Percentiles rank a stretch among this genome's conserved stretches.
Conservation (phyloP, 53 echinoderm and acorn worm species). For the Paelopatides confundens region DNA sequence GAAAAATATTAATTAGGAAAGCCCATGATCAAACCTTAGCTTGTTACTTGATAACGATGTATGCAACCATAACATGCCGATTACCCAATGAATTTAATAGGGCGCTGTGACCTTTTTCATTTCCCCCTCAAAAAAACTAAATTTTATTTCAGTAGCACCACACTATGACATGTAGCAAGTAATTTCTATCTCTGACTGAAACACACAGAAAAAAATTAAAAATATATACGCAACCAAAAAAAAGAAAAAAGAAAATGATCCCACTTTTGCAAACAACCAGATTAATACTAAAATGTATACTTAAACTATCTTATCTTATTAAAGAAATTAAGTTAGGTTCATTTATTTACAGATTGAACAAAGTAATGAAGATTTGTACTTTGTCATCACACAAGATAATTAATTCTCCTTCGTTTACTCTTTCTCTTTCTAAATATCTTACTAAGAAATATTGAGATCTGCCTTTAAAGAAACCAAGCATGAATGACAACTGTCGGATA, state of each 20-base stretch:
- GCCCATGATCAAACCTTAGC: constrained; percentile 33
- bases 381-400: neutral
- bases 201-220: neutral
- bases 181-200: neutral
- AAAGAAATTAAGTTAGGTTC: constrained; percentile 21
- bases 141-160: constrained; percentile 22
- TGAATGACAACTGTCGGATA: neutral
- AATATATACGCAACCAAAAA: no score
- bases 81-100: neutral
- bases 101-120: neutral
- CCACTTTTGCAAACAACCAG: neutral
- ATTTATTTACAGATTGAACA: constrained; percentile 38
- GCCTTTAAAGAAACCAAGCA: constrained; percentile 27
- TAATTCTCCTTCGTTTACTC: neutral
- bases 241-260: neutral
- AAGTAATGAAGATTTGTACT: neutral
- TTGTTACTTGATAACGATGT: constrained; percentile 19
- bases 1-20: constrained; percentile 40
- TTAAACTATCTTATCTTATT: neutral
- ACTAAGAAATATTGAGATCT: neutral
- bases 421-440: neutral
- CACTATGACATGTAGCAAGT: constrained; percentile 4
- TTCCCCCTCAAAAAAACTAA: neutral
- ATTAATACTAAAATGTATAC: neutral
- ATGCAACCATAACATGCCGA: constrained; percentile 6